Base-by-base conservation (phyloP, 1,140 invertebrate genomes). In the Maniola jurtina region DNA sequence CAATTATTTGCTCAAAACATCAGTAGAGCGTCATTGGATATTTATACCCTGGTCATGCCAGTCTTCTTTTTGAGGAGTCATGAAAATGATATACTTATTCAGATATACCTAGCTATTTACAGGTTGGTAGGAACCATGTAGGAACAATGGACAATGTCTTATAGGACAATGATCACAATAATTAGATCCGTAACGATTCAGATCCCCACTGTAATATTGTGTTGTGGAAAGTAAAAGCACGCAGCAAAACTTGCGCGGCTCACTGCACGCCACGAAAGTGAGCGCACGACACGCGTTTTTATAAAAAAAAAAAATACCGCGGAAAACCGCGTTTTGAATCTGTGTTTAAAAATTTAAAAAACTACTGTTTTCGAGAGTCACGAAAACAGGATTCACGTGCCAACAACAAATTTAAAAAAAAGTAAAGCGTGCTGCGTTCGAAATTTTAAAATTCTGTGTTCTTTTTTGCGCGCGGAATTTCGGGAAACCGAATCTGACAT, bases 181-280 rank as follows among this genome's bases (percentile, higher is more conserved):
- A 70, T 47, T 68, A 65, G 64, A 76, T 72, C 66, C 70, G 68
- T 72, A 48, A 60, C 55, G 52, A 73, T 68, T 67, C 63, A 60
- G 70, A 75, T 84, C 86, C 86, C 84, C 86, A 87, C 84, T 89
- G 42, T 45, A 11, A 45, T 45, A 45, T 9, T 45, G 86, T 73
- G 66, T 75, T 63, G 66, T 76, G 70, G 82, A 89, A 89, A 89
- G 86, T 87, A 89, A 89, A 89, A 89, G 83, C 81, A 82, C 66
- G 63, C 56, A 66, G 75, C 70, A 66, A 74, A 66, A 71, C 72
- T 65, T 72, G 72, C 70, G 70, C 79, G 71, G 48, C 82, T 77
- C 84, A 88, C 77, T 84, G 75, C 70, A 75, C 76, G 72, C 72
- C 67, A 75, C 73, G 81, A 85, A 81, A 86, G 82, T 81, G 81